A percentile compares a stretch with the other conserved stretches of the same genome.
These are phyloP conservation scores for Hydractinia symbiolongicarpus DNA, from an alignment of 30 jellyfish, hydroid and myxozoan genomes.

Conservation along the genomic window DNA sequence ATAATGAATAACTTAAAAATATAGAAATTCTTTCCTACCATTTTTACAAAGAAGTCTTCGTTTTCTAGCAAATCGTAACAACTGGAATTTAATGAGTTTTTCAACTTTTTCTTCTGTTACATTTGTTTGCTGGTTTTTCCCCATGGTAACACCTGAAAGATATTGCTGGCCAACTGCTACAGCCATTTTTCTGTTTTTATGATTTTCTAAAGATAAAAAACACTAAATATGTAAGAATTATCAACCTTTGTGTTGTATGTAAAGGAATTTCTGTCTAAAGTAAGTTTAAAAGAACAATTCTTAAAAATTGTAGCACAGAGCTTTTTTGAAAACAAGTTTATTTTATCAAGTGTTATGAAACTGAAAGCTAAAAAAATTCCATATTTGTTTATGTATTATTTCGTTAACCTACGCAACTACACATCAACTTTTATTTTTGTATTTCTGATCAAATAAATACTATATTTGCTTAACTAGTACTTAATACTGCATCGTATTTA, in stretches of 20 bases:
- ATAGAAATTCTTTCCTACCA: constrained; percentile 34
- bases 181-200: not conserved
- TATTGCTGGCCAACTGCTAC: not conserved
- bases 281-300: too few relatives aligned
- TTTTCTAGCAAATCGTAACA: constrained; percentile 84
- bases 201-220: not conserved
- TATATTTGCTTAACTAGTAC: too few relatives aligned
- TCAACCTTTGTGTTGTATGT: not conserved
- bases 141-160: too few relatives aligned
- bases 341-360: too few relatives aligned
- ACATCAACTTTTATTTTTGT: too few relatives aligned
- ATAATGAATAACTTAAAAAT: not conserved
- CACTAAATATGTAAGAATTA: not conserved
- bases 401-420: too few relatives aligned
- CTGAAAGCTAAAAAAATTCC: too few relatives aligned
- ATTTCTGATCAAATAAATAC: too few relatives aligned
- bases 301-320: too few relatives aligned
- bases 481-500: too few relatives aligned
- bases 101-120: constrained; percentile 64
- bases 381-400: too few relatives aligned
- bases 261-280: not conserved
- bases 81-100: constrained; percentile 69
- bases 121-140: not conserved
- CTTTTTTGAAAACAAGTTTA: too few relatives aligned
- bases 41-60: constrained; percentile 72